phyloP scores from a whole-genome alignment of 2,888 invertebrate species.

The Diarsia mendica region DNA sequence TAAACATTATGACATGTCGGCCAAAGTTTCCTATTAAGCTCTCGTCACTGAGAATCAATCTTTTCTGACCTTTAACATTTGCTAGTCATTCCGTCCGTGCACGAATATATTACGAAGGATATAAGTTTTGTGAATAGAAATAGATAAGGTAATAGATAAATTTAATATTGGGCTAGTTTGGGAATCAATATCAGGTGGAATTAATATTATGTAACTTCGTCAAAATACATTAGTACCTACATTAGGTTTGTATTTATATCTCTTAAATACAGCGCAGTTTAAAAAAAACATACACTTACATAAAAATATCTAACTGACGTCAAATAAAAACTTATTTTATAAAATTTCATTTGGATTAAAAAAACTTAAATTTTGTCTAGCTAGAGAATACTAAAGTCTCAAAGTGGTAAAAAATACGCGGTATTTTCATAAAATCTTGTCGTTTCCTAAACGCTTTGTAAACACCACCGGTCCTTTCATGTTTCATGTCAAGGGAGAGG shows the following conservation, averaged over 20 bases:
- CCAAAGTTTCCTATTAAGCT: slow-evolving; percentile 44
- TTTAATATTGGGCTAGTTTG: neutral
- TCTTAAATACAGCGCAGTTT: too few species aligned
- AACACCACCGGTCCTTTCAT: slow-evolving; percentile 16
- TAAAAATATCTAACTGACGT: neutral
- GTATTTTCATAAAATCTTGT: slow-evolving; percentile 7
- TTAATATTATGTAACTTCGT: neutral
- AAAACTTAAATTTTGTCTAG: neutral
- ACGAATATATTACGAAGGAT: slow-evolving; percentile 25
- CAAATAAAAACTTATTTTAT: neutral
- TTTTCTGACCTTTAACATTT: slow-evolving; percentile 39
- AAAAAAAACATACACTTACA: too few species aligned
- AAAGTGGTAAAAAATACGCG: neutral
- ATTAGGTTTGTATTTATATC: too few species aligned
- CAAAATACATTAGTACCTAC: too few species aligned
- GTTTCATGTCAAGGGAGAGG: slow-evolving; percentile 36
- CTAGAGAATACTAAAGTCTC: neutral
- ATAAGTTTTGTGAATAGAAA: slow-evolving; percentile 22
- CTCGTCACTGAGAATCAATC: slow-evolving; percentile 54
- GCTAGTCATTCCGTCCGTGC: slow-evolving; percentile 23
- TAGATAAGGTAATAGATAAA: slow-evolving; percentile 13
- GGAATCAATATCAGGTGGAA: too few species aligned
- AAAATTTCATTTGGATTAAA: neutral
- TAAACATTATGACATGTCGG: slow-evolving; percentile 48
- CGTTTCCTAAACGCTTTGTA: slow-evolving; percentile 18